A percentile compares a stretch with the other conserved stretches of the same genome.
These are phyloP conservation scores for Xanthia togata DNA, from an alignment of 2,888 invertebrate genomes.

Conservation along the genomic window DNA sequence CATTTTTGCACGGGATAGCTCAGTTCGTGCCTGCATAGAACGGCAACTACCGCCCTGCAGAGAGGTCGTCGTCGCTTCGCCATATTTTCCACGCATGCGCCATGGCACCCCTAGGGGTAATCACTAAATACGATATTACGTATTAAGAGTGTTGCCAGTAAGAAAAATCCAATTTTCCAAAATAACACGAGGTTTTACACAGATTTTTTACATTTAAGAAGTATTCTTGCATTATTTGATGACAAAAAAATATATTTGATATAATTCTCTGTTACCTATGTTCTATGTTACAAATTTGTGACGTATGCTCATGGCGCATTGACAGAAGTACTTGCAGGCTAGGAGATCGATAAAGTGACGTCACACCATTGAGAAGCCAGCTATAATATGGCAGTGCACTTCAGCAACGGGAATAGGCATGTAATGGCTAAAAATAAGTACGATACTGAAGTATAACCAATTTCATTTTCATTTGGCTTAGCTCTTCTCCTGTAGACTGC, in stretches of 20 bases:
- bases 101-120: slow-evolving; percentile 78
- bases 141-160: slow-evolving; percentile 72
- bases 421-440: slow-evolving; percentile 64
- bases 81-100: slow-evolving; percentile 89
- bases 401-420: slow-evolving; percentile 67
- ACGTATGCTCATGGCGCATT: slow-evolving; percentile 74
- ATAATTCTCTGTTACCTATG: slow-evolving; percentile 10
- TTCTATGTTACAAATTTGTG: slow-evolving; percentile 59
- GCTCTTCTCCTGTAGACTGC: not conserved
- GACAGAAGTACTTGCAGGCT: slow-evolving; percentile 68
- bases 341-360: slow-evolving; percentile 86
- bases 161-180: slow-evolving; percentile 21
- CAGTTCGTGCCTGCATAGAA: slow-evolving; percentile 75
- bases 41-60: slow-evolving; percentile 81
- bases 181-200: not conserved
- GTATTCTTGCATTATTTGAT: not conserved
- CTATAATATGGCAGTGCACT: slow-evolving; percentile 72
- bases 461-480: slow-evolving; percentile 47
- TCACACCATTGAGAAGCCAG: slow-evolving; percentile 83
- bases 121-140: slow-evolving; percentile 81
- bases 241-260: not conserved
- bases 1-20: slow-evolving; percentile 25
- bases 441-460: slow-evolving; percentile 11
- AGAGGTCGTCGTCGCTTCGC: slow-evolving; percentile 80
- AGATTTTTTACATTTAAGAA: not conserved